Evolutionary conservation across 2,797 vertebrate genomes (phyloP).

Genomic region (Jordanella pulchra): DNA sequence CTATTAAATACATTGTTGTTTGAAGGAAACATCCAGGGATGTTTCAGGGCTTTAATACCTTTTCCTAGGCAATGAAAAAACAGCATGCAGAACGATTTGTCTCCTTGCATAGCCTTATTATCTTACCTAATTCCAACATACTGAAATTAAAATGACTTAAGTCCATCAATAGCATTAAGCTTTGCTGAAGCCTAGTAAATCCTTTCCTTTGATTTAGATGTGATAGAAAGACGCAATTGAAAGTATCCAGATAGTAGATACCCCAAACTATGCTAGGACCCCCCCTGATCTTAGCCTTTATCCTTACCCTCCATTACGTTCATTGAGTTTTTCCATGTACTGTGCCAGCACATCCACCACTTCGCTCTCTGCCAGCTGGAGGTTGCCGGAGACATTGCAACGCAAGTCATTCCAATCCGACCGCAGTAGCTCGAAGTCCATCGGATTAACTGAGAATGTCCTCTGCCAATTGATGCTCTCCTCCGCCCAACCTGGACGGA

Average conservation of each 20-base stretch:
- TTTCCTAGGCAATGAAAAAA: background rate
- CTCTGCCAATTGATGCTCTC: constrained; percentile 98
- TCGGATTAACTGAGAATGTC: constrained; percentile 92
- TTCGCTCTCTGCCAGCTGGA: constrained; percentile 93
- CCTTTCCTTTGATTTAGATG: background rate
- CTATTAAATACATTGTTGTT: too few species aligned
- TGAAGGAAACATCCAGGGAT: too few species aligned
- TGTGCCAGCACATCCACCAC: constrained; percentile 94
- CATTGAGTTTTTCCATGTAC: constrained; percentile 97
- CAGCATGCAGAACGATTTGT: constrained; percentile 9
- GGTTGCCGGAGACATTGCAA: constrained; percentile 96
- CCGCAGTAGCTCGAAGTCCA: constrained; percentile 96
- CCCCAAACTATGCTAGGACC: background rate
- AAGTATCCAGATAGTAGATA: background rate
- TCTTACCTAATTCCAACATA: background rate
- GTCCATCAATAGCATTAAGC: background rate
- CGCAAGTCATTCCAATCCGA: constrained; percentile 98
- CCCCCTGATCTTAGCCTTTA: background rate
- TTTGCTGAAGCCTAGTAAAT: background rate
- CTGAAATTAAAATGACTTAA: background rate
- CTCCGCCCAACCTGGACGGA: constrained; percentile 89
- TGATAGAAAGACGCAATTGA: background rate
- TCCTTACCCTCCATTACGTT: constrained; percentile 88
- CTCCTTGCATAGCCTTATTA: background rate
- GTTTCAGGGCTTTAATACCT: too few species aligned